Percentiles rank a stretch among this genome's conserved stretches.
Evolutionary conservation across 2,888 invertebrate species (phyloP).

Genomic region (Caenorhabditis afra): DNA sequence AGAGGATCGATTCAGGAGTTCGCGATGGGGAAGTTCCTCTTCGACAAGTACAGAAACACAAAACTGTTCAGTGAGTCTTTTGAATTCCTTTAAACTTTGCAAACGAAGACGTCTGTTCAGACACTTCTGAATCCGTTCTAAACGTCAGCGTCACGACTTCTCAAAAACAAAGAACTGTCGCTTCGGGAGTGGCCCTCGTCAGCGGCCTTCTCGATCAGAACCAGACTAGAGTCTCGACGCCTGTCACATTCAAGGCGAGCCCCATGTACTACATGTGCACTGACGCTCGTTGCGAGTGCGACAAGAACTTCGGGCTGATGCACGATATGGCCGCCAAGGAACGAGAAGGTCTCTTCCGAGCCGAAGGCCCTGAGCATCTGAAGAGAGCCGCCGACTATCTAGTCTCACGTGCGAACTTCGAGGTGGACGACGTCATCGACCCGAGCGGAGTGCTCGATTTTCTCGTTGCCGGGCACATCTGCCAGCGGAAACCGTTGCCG

Average conservation of each 20-base stretch:
- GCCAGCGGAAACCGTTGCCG: constrained; percentile 20
- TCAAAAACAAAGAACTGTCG: constrained; percentile 23
- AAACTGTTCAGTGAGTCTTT: constrained; percentile 29
- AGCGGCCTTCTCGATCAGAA: constrained; percentile 31
- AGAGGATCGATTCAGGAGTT: constrained; percentile 38
- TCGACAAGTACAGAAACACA: constrained; percentile 17
- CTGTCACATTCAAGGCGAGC: constrained; percentile 21
- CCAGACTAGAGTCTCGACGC: constrained; percentile 9
- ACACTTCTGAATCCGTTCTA: not conserved
- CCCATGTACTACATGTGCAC: constrained; percentile 17
- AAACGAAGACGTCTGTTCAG: not conserved
- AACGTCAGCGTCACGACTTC: constrained; percentile 20
- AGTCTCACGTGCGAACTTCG: too few species aligned
- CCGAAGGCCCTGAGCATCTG: constrained; percentile 7
- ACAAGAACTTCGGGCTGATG: constrained; percentile 7
- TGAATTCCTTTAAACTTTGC: not conserved
- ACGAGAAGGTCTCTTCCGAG: constrained; percentile 29
- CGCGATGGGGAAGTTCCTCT: constrained; percentile 21
- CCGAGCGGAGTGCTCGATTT: constrained; percentile 19
- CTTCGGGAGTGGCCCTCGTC: constrained; percentile 21
- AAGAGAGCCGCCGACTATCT: constrained; percentile 4
- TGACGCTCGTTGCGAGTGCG: constrained; percentile 29
- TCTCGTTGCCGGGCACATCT: constrained; percentile 19
- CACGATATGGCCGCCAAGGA: constrained; percentile 17
- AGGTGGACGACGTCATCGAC: not conserved